Base-by-base conservation (phyloP, 1,140 invertebrate species). In the Matsumurasca onukii region DNA sequence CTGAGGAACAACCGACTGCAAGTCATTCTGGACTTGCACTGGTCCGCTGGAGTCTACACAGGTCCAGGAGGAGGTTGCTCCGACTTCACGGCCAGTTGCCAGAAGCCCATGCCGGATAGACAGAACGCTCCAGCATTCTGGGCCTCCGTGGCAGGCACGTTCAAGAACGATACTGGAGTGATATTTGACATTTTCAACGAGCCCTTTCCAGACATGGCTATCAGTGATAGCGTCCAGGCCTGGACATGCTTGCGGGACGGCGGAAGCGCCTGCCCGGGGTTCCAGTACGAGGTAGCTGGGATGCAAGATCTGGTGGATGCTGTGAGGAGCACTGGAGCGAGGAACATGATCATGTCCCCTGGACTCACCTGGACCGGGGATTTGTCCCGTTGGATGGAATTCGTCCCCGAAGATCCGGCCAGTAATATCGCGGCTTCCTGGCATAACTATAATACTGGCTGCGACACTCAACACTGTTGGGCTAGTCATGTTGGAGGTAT, bases 51-150 rank as follows among this genome's bases (percentile, higher is more conserved):
- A 20, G 3, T 12, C 24, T 51, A 51, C 49, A 12, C 3, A 51
- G 49, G 49, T 22, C 5, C n/a, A 9, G 17, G 24, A n/a, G 49
- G 49, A 12, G 49, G 24, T 20, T 51, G 49, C 24, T 17, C 24
- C 3, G 49, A 51, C n/a, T 5, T 3, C n/a, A 51, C 17, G 24
- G 49, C 49, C n/a, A 51, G 24, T 5, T 51, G 49, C n/a, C 49
- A 51, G n/a, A 51, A 51, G n/a, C 49, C 49, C 17, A 51, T 51
- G 49, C 49, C 49, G n/a, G 49, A 51, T 20, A 51, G n/a, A 51
- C 5, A 5, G n/a, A 51, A 51, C 49, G 49, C 49, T 12, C 49
- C 49, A 5, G 24, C 5, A 22, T 51, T 51, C 24, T 51, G 49
- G 49, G 3, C n/a, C 5, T 51, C 49, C 3, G 49, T 51, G 3